phyloP scores from a whole-genome alignment of 2,888 invertebrate species.

The Pandemis cinnamomeana region DNA sequence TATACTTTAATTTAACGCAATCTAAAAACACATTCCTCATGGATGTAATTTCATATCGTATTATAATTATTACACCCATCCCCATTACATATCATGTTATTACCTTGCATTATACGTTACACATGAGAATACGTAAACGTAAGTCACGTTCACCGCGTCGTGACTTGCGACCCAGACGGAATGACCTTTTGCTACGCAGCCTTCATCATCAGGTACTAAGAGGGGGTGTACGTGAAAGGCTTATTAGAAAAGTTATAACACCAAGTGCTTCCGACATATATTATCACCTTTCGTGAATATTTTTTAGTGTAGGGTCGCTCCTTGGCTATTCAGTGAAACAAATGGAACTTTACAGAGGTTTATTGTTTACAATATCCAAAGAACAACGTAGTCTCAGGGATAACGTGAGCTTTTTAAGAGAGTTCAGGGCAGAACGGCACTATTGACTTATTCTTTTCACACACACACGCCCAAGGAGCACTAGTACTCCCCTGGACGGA shows the following conservation, averaged over 20 bases:
- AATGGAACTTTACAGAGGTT: no score
- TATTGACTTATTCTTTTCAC: no score
- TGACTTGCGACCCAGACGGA: constrained; percentile 60
- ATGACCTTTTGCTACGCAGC: constrained; percentile 70
- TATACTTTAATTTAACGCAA: neutral
- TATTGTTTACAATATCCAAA: no score
- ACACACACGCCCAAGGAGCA: no score
- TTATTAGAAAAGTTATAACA: neutral
- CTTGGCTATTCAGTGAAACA: no score
- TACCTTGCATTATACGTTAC: constrained; percentile 13
- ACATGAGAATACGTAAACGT: constrained; percentile 22
- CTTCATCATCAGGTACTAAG: constrained; percentile 58
- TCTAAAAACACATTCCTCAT: neutral
- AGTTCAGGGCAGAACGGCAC: no score
- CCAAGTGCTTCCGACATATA: neutral
- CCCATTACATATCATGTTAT: constrained; percentile 14
- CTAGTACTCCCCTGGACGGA: no score
- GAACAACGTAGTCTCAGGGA: no score
- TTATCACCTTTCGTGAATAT: no score
- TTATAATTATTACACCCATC: constrained; percentile 8
- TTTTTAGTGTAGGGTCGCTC: no score
- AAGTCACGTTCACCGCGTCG: constrained; percentile 32
- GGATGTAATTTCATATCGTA: neutral
- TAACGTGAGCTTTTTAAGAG: no score
- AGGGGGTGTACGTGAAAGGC: neutral